Percentiles rank a stretch among this genome's conserved stretches.
Conservation (phyloP, 2,797 vertebrate genomes). For the Leuciscus waleckii region DNA sequence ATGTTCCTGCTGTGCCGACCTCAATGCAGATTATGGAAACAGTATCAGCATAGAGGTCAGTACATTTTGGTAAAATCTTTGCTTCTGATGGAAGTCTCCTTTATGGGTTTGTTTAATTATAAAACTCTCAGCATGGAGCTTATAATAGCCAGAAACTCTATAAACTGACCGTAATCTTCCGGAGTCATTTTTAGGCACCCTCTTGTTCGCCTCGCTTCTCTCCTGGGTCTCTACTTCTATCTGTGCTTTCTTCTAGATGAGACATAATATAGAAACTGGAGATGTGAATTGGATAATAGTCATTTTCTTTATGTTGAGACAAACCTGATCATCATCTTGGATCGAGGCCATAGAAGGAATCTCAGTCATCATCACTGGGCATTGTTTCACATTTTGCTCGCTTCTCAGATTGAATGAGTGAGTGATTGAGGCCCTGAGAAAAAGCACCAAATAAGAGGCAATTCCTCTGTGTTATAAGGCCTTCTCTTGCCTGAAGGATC, state of each 20-base stretch:
- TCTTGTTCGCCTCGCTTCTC: slow-evolving; percentile 39
- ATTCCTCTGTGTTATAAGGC: slow-evolving; percentile 45
- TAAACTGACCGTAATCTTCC: slow-evolving; percentile 16
- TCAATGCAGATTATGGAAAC: slow-evolving; percentile 66
- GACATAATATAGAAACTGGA: slow-evolving; percentile 71
- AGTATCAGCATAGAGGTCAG: slow-evolving; percentile 59
- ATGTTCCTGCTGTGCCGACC: slow-evolving; percentile 62
- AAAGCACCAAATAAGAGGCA: slow-evolving; percentile 58
- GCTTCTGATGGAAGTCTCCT: slow-evolving; percentile 55
- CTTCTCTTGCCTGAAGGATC: slow-evolving; percentile 43
- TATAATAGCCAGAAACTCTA: slow-evolving; percentile 44
- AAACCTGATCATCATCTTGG: slow-evolving; percentile 65
- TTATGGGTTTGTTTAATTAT: slow-evolving; percentile 49
- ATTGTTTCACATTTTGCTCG: slow-evolving; percentile 32
- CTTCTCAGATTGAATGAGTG: slow-evolving; percentile 34
- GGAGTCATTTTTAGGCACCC: slow-evolving; percentile 50
- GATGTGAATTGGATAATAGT: slow-evolving; percentile 72
- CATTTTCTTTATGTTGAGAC: slow-evolving; percentile 63
- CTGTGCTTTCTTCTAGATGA: slow-evolving; percentile 62
- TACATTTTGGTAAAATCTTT: slow-evolving; percentile 57
- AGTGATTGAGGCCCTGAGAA: slow-evolving; percentile 74
- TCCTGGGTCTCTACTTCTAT: slow-evolving; percentile 37
- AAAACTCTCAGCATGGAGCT: slow-evolving; percentile 49
- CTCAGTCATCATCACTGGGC: slow-evolving; percentile 45
- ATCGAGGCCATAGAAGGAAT: slow-evolving; percentile 28